Conservation (phyloP, 2,113 vertebrate genomes). For the Acrocephalus arundinaceus region DNA sequence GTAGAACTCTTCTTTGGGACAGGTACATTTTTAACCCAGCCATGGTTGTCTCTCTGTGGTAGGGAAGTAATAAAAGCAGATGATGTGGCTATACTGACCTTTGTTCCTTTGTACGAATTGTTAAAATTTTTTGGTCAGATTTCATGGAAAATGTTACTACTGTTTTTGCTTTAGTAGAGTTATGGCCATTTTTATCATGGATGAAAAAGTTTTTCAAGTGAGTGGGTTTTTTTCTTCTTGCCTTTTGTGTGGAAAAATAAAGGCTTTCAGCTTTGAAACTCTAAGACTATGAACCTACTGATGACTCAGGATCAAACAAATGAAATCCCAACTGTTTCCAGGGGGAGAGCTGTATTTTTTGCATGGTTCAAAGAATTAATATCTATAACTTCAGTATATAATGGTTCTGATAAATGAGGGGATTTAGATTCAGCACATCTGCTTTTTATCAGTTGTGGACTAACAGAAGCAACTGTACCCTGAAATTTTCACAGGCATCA, state of each 20-base stretch:
- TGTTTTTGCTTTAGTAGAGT: neutral
- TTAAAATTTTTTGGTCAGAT: neutral
- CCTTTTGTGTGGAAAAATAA: constrained; percentile 1
- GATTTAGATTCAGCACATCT: neutral
- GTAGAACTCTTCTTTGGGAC: neutral
- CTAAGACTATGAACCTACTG: neutral
- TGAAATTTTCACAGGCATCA: neutral
- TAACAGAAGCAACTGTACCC: neutral
- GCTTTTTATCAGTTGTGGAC: constrained; percentile 8
- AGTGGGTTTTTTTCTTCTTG: neutral
- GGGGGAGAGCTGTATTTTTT: neutral
- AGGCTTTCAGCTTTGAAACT: neutral
- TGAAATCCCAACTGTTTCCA: neutral
- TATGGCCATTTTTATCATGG: neutral
- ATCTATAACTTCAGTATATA: neutral
- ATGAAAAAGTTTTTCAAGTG: constrained; percentile 11
- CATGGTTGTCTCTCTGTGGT: neutral
- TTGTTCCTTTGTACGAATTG: neutral
- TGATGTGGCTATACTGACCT: neutral
- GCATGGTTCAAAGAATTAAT: constrained; percentile 8
- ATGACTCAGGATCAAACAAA: constrained; percentile 14
- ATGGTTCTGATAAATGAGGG: neutral
- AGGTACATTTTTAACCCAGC: neutral
- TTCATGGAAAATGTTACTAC: neutral
- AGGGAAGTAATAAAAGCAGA: neutral